A percentile compares a stretch with the other conserved stretches of the same genome.
Conservation (phyloP, 2,113 vertebrate species). For the Marmota flaviventris region DNA sequence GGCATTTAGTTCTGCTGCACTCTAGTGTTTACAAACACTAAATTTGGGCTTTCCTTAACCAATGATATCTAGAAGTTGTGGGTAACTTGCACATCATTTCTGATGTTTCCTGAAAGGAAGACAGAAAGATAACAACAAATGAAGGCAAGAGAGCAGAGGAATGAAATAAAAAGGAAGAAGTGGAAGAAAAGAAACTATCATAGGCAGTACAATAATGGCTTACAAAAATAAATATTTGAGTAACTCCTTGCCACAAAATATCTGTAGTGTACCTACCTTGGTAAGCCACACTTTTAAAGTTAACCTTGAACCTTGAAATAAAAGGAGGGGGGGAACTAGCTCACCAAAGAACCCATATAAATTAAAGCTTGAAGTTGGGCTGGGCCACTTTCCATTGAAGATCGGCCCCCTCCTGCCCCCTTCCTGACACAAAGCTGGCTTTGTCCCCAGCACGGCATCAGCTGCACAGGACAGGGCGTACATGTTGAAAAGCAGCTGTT, state of each 20-base stretch:
- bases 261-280: neutral
- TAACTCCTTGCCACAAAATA: neutral
- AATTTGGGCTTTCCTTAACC: neutral
- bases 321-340: neutral
- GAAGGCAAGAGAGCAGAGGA: neutral
- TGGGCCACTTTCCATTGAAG: slow-evolving; percentile 53
- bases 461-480: slow-evolving; percentile 84
- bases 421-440: slow-evolving; percentile 87
- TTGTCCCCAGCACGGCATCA: slow-evolving; percentile 86
- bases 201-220: neutral
- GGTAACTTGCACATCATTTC: neutral
- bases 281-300: slow-evolving; percentile 15
- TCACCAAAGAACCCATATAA: slow-evolving; percentile 43
- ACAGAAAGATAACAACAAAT: neutral
- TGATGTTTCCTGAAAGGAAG: neutral
- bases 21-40: slow-evolving; percentile 41
- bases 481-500: slow-evolving; percentile 93
- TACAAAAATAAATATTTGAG: neutral
- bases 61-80: neutral
- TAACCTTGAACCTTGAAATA: slow-evolving; percentile 69
- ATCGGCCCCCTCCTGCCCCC: neutral
- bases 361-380: slow-evolving; percentile 63
- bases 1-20: slow-evolving; percentile 58
- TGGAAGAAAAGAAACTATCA: neutral
- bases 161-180: neutral